phyloP scores from a whole-genome alignment of 2,888 invertebrate genomes.

The Leptothorax acervorum region DNA sequence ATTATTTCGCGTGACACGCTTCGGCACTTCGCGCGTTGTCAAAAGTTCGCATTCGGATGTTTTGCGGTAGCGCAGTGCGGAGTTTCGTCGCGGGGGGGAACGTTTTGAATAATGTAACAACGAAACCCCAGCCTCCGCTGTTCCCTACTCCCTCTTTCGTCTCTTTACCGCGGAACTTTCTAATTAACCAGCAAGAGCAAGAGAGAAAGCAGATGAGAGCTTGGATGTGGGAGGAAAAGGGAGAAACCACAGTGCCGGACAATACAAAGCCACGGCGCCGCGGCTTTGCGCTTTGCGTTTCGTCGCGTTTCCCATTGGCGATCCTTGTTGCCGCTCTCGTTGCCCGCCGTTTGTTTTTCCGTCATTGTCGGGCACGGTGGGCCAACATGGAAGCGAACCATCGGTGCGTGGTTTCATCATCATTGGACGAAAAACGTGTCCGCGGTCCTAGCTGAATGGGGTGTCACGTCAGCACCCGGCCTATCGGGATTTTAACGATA shows the following conservation, averaged over 20 bases:
- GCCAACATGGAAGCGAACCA: constrained; percentile 45
- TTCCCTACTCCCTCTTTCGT: constrained; percentile 67
- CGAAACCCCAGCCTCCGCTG: constrained; percentile 58
- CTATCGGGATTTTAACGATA: constrained; percentile 6
- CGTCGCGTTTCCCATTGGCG: constrained; percentile 76
- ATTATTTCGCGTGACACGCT: constrained; percentile 83
- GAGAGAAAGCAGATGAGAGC: constrained; percentile 45
- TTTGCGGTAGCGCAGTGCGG: constrained; percentile 79
- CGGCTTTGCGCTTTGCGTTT: constrained; percentile 72
- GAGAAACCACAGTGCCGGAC: constrained; percentile 77
- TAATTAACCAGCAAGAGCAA: constrained; percentile 81
- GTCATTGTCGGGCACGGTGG: constrained; percentile 58
- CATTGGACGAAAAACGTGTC: constrained; percentile 42
- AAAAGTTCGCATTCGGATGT: constrained; percentile 82
- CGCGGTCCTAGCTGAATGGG: constrained; percentile 12
- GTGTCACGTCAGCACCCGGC: not conserved
- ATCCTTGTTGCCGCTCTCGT: constrained; percentile 57
- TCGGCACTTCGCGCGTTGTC: constrained; percentile 80
- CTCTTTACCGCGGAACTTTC: constrained; percentile 82
- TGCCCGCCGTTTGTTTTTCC: constrained; percentile 66
- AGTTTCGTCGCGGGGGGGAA: constrained; percentile 79
- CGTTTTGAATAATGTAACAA: constrained; percentile 85
- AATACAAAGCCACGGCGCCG: constrained; percentile 78
- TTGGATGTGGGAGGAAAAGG: constrained; percentile 32
- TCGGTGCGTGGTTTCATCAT: constrained; percentile 39